Percentiles rank a stretch among this genome's conserved stretches.
Conservation (phyloP, 2,888 invertebrate genomes). For the Drosophila paranaensis region DNA sequence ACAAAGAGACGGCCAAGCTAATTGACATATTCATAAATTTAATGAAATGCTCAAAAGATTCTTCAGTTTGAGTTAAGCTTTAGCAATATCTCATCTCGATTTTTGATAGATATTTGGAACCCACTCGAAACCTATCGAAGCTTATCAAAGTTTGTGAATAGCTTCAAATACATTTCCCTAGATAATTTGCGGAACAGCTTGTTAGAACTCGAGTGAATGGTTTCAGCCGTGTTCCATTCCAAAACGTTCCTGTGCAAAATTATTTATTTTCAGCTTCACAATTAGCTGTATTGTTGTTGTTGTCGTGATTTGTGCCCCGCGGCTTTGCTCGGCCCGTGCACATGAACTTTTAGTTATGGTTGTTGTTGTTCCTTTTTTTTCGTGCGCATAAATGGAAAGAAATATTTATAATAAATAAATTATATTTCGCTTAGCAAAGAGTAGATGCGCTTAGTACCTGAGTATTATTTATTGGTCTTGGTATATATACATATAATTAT, state of each 20-base stretch:
- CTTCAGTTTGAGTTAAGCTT: not conserved
- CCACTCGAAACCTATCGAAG: no score
- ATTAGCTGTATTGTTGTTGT: conserved; percentile 33
- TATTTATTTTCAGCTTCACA: conserved; percentile 22
- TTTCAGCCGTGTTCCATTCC: conserved; percentile 52
- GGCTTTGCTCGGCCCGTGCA: conserved; percentile 41
- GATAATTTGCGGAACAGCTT: not conserved
- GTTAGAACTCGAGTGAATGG: not conserved
- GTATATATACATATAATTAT: no score
- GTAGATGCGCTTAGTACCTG: conserved; percentile 25
- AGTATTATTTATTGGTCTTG: not conserved
- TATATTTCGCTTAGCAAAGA: conserved; percentile 27
- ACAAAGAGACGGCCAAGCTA: conserved; percentile 1
- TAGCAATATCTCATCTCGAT: not conserved
- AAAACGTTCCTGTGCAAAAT: conserved; percentile 41
- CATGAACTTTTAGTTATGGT: conserved; percentile 68
- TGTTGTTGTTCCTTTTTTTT: conserved; percentile 15
- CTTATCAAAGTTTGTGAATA: not conserved
- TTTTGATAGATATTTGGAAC: not conserved
- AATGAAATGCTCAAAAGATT: conserved; percentile 14
- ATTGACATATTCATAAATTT: not conserved
- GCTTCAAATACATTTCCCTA: not conserved
- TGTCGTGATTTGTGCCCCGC: conserved; percentile 38
- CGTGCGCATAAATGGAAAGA: conserved; percentile 22
- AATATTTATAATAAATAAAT: not conserved